Conservation (phyloP, 1,140 invertebrate genomes). For the Vanessa atalanta region DNA sequence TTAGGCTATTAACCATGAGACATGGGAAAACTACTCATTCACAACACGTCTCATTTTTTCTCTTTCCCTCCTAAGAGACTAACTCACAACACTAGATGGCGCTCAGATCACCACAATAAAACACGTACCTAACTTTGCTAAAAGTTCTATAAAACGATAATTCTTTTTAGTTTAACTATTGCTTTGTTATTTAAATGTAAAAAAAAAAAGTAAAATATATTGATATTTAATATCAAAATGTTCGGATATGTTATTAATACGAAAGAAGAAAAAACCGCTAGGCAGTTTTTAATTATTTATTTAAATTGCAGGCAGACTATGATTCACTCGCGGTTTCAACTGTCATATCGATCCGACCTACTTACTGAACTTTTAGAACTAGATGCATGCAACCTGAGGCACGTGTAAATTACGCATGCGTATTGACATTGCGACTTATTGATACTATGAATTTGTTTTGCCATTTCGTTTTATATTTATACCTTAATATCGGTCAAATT, state of each 20-base stretch:
- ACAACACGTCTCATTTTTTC: background rate
- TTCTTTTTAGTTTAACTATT: too few relatives aligned
- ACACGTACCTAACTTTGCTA: background rate
- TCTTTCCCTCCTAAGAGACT: background rate
- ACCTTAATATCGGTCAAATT: too few relatives aligned
- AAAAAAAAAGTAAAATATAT: too few relatives aligned
- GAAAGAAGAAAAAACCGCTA: too few relatives aligned
- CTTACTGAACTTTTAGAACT: constrained; percentile 12
- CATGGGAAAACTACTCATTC: background rate
- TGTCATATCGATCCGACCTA: constrained; percentile 24
- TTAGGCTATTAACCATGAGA: background rate
- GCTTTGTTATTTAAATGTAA: too few relatives aligned
- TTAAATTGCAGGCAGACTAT: background rate
- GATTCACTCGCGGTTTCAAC: background rate
- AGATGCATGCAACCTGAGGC: background rate
- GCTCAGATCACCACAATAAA: background rate
- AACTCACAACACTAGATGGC: background rate
- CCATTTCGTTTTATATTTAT: too few relatives aligned
- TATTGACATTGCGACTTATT: background rate
- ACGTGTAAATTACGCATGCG: constrained; percentile 25
- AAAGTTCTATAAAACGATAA: too few relatives aligned
- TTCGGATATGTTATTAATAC: too few relatives aligned
- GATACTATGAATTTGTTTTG: background rate
- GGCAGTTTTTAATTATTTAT: background rate
- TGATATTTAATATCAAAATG: too few relatives aligned